Evolutionary conservation across 2,113 vertebrate genomes (phyloP), one percentile per base, ranked within the genome.

Genomic region (Sceloporus undulatus): DNA sequence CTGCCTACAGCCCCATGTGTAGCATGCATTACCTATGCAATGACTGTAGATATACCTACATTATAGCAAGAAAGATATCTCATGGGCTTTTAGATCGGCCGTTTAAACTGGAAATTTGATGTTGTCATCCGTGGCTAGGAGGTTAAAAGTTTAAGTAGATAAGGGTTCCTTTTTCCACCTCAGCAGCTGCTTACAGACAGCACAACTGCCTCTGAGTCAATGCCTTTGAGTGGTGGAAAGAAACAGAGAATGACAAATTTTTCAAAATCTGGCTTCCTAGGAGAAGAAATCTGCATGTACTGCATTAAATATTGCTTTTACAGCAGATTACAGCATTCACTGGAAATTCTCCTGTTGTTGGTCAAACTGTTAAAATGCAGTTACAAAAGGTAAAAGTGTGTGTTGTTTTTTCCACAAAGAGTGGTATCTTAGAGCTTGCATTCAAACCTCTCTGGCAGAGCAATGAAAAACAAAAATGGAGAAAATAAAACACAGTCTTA

Each of bases 401-500:
- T 34, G 34, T 34, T 65, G 13, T 70, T 7, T 76, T 1, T 27
- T 7, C 25, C 73, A 34, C 84, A 56, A 79, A 62, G 65, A 74
- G 66, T 34, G 52, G 16, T 13, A 62, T 80, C 4, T 40, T 9
- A 27, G 29, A 73, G n/a, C n/a, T 40, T 71, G 7, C 52, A 82
- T 77, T 74, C 68, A 73, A 9, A 27, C 0, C 56, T 88, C 84
- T 56, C 14, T 13, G 0, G 59, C 68, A 29, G 0, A 75, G 52
- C 0, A 68, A 59, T 13, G 59, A 79, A 52, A 18, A 38, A 23
- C 0, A 87, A 90, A 81, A 29, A 75, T 82, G 82, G 62, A 77
- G 76, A 40, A 13, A 90, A 89, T 76, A 78, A 91, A 93, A 92
- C 66, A 21, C 78, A 91, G 83, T 94, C 98, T 99, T 99, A 99